Evolutionary conservation across 2,888 invertebrate species (phyloP).

Genomic region (Entomobrya multifasciata): DNA sequence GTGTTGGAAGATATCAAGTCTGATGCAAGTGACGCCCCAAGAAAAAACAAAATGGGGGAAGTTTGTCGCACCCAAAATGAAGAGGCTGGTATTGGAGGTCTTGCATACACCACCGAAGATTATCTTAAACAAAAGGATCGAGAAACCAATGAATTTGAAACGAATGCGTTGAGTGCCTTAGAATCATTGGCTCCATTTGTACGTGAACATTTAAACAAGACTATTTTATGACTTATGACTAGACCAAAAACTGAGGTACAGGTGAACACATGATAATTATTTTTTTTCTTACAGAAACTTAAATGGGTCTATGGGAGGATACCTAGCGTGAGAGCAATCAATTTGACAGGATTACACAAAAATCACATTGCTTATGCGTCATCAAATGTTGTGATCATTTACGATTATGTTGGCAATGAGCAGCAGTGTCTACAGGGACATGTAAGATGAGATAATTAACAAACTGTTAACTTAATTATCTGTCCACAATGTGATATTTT

Average conservation of each 20-base stretch:
- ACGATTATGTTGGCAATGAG: conserved; percentile 75
- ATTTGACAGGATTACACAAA: conserved; percentile 76
- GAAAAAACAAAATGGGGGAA: not conserved
- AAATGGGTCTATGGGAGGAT: conserved; percentile 76
- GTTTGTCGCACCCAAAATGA: conserved; percentile 24
- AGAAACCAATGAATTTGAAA: conserved; percentile 60
- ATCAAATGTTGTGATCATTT: conserved; percentile 76
- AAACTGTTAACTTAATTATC: no score
- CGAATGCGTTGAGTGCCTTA: conserved; percentile 44
- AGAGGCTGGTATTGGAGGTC: not conserved
- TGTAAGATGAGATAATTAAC: conserved; percentile 60
- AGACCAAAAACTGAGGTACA: no score
- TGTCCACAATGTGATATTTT: not conserved
- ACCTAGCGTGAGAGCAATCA: conserved; percentile 69
- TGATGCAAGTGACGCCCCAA: conserved; percentile 39
- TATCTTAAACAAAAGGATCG: conserved; percentile 26
- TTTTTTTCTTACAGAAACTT: conserved; percentile 66
- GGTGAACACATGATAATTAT: not conserved
- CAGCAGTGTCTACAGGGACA: conserved; percentile 79
- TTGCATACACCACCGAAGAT: conserved; percentile 34
- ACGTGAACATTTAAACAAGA: no score
- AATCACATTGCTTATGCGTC: conserved; percentile 77
- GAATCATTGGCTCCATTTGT: conserved; percentile 73
- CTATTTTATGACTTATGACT: no score
- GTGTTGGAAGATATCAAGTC: conserved; percentile 33